Conservation (phyloP, 2,797 vertebrate genomes). For the Poecilia picta region DNA sequence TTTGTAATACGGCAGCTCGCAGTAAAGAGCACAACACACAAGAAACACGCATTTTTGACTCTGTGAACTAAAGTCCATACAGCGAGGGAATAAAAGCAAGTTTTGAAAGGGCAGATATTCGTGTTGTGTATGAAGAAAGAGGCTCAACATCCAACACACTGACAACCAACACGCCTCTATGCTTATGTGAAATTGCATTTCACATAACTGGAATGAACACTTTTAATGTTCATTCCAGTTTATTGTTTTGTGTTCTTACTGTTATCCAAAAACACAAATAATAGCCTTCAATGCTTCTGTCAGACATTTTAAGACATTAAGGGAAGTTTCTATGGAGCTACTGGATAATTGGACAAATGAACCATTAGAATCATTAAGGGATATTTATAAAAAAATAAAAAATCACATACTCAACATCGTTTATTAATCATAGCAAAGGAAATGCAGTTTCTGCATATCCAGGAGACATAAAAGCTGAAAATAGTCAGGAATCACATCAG, state of each 20-base stretch:
- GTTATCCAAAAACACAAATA: not conserved
- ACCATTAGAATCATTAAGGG: not conserved
- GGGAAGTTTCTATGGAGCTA: not conserved
- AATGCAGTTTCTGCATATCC: not conserved
- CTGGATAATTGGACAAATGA: not conserved
- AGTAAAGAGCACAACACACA: not conserved
- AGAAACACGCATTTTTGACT: not conserved
- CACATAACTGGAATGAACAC: too few species aligned
- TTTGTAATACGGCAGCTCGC: not conserved
- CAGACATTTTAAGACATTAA: not conserved
- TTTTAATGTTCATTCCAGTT: too few species aligned
- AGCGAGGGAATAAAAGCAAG: not conserved
- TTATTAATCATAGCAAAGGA: not conserved
- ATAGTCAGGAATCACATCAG: not conserved
- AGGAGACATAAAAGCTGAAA: not conserved
- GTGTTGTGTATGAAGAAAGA: not conserved
- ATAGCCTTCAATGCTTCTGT: not conserved
- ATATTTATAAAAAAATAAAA: not conserved
- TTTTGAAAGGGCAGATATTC: not conserved
- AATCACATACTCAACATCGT: not conserved
- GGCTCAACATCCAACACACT: not conserved
- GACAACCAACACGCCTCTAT: not conserved
- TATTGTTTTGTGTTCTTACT: too few species aligned
- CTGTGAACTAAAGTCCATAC: not conserved
- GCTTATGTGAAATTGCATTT: not conserved